Evolutionary conservation across 2,888 invertebrate species (phyloP).

Genomic region (Lasioglossum pauxillum): DNA sequence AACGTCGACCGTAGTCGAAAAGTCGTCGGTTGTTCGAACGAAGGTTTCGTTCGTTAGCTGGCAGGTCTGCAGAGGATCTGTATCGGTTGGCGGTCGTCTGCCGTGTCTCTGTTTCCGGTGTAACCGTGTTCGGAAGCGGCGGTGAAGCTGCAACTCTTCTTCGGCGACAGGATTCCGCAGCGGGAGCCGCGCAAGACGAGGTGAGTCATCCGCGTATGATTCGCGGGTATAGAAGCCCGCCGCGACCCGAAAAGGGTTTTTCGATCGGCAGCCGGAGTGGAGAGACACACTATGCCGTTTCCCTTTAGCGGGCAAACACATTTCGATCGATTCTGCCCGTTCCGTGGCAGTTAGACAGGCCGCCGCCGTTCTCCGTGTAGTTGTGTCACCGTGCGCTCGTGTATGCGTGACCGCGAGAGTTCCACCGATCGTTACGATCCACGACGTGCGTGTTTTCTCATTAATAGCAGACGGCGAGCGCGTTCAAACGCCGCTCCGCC

Average conservation of each 20-base stretch:
- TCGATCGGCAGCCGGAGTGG: not conserved
- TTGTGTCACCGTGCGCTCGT: constrained; percentile 12
- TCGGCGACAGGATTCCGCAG: constrained; percentile 77
- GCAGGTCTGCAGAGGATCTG: constrained; percentile 11
- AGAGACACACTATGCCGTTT: not conserved
- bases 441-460: not conserved
- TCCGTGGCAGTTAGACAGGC: constrained; percentile 43
- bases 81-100: constrained; percentile 18
- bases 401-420: constrained; percentile 19
- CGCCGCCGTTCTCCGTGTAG: constrained; percentile 16
- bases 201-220: constrained; percentile 59
- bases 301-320: constrained; percentile 11
- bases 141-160: constrained; percentile 81
- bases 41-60: not conserved
- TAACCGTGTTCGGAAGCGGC: constrained; percentile 50
- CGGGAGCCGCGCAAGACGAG: constrained; percentile 71
- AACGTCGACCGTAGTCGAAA: constrained; percentile 3
- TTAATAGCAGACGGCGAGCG: not conserved
- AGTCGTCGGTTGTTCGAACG: not conserved
- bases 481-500: not conserved
- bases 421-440: constrained; percentile 18
- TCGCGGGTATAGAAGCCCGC: not conserved
- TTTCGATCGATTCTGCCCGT: constrained; percentile 62
- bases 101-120: constrained; percentile 52
- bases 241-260: not conserved